Conservation (phyloP, 2,797 vertebrate species). For the Catostomus latipinnis region DNA sequence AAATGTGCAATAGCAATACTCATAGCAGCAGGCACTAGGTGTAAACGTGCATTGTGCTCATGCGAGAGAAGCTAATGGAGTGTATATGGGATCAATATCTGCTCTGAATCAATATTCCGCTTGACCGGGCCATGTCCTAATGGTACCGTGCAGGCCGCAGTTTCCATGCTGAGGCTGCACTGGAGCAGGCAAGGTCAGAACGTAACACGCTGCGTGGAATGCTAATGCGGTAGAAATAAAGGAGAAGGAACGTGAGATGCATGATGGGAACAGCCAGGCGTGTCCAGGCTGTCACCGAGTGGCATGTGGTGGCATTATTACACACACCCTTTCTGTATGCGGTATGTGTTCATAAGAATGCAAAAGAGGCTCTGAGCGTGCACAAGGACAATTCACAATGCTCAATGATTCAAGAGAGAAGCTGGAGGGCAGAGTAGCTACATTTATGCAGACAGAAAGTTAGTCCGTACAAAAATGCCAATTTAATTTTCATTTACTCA, state of each 20-base stretch:
- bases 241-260: background rate
- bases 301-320: background rate
- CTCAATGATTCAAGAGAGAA: background rate
- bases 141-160: background rate
- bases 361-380: background rate
- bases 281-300: background rate
- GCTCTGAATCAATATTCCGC: constrained; percentile 26
- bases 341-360: constrained; percentile 7
- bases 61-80: constrained; percentile 34
- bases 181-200: constrained; percentile 29
- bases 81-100: constrained; percentile 27
- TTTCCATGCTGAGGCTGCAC: constrained; percentile 19
- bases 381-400: background rate
- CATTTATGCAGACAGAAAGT: too few species aligned
- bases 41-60: constrained; percentile 12
- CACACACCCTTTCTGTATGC: background rate
- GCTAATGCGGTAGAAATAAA: background rate
- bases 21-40: constrained; percentile 1
- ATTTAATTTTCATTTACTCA: too few species aligned
- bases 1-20: background rate
- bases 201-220: background rate
- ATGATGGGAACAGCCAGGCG: constrained; percentile 17
- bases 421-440: background rate
- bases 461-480: too few species aligned
- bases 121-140: constrained; percentile 25